phyloP scores from a whole-genome alignment of 2,797 vertebrate species.

The Cyclopterus lumpus region DNA sequence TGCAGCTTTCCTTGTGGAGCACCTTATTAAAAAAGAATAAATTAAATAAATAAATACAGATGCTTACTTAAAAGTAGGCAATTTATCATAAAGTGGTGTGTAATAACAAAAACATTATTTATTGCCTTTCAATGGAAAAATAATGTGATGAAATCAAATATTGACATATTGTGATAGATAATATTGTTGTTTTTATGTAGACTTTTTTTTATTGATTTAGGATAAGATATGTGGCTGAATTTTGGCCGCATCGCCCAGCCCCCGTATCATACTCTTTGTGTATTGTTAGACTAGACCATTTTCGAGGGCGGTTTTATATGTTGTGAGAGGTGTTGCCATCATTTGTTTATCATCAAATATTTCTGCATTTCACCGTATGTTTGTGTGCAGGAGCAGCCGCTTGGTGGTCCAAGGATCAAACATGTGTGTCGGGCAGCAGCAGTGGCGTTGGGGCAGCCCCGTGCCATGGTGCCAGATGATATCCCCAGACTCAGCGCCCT shows the following conservation, averaged over 20 bases:
- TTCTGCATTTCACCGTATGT: neutral
- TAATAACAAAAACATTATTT: too few relatives aligned
- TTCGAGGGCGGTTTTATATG: neutral
- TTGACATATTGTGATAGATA: too few relatives aligned
- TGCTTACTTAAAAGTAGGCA: neutral
- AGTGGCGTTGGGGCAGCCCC: slow-evolving; percentile 91
- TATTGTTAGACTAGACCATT: neutral
- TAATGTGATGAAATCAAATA: too few relatives aligned
- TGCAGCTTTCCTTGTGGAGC: neutral
- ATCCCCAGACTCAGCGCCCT: slow-evolving; percentile 93
- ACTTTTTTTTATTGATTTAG: too few relatives aligned
- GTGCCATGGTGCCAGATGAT: slow-evolving; percentile 93
- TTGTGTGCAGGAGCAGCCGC: slow-evolving; percentile 70
- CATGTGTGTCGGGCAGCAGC: slow-evolving; percentile 94
- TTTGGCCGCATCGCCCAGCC: neutral
- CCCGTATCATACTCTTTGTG: neutral
- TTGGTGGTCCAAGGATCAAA: slow-evolving; percentile 91
- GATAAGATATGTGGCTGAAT: too few relatives aligned
- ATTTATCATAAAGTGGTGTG: neutral
- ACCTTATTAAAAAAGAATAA: neutral
- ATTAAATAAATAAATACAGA: neutral
- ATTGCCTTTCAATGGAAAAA: too few relatives aligned
- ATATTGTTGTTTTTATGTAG: too few relatives aligned
- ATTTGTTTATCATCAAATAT: neutral
- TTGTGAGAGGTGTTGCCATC: neutral